These are phyloP conservation scores for Papilio glaucus DNA, from an alignment of 1,140 invertebrate species.

Conservation along the genomic window DNA sequence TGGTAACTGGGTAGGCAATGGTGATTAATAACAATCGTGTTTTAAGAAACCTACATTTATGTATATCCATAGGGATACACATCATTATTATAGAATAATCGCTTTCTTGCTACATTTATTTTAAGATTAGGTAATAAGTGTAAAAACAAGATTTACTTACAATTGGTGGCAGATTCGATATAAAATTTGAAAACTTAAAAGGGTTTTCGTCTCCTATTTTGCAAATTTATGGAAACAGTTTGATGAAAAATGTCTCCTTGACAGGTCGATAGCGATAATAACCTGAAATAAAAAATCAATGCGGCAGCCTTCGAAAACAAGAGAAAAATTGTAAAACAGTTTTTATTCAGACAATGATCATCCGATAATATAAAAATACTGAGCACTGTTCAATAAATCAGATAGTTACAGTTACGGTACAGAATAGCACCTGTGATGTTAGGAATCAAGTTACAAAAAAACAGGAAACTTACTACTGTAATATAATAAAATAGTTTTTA, in stretches of 20 bases:
- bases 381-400: not conserved
- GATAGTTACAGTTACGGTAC: not conserved
- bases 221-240: conserved; percentile 76
- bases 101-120: too few relatives aligned
- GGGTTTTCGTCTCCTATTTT: conserved; percentile 84
- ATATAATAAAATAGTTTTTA: conserved; percentile 35
- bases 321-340: conserved; percentile 34
- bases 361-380: not conserved
- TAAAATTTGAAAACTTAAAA: conserved; percentile 82
- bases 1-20: too few relatives aligned
- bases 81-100: too few relatives aligned
- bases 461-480: conserved; percentile 31
- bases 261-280: conserved; percentile 82
- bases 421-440: conserved; percentile 24
- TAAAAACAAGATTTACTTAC: conserved; percentile 62
- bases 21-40: too few relatives aligned
- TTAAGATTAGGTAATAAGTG: not conserved
- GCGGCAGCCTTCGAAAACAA: conserved; percentile 53
- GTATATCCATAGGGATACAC: too few relatives aligned
- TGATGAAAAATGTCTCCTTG: conserved; percentile 80
- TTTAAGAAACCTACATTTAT: too few relatives aligned
- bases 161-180: conserved; percentile 82
- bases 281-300: conserved; percentile 83
- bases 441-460: conserved; percentile 29
- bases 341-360: conserved; percentile 22